A percentile compares a stretch with the other conserved stretches of the same genome.
Evolutionary conservation across 1,140 invertebrate species (phyloP).

Genomic region (Cotesia chilonis): DNA sequence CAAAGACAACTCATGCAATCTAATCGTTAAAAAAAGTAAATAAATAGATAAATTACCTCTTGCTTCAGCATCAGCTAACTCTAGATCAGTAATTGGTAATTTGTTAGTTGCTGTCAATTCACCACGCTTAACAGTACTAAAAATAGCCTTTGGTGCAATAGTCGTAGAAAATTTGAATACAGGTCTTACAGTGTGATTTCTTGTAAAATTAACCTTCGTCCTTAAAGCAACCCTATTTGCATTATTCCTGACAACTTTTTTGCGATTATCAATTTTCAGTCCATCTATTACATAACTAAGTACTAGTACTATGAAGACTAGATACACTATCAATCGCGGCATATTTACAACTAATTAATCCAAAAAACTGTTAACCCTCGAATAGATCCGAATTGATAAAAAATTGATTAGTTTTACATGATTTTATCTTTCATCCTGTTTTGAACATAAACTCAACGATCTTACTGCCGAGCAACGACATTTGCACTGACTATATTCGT

Average conservation of each 20-base stretch:
- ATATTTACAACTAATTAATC: slow-evolving; percentile 39
- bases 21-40: neutral
- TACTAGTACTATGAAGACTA: slow-evolving; percentile 50
- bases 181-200: neutral
- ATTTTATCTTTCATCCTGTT: neutral
- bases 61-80: neutral
- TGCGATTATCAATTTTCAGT: slow-evolving; percentile 26
- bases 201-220: neutral
- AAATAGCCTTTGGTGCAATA: neutral
- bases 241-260: slow-evolving; percentile 2
- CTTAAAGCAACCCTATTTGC: neutral
- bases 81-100: slow-evolving; percentile 24
- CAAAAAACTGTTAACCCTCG: too few relatives aligned
- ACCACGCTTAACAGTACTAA: neutral
- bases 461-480: neutral
- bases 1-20: neutral
- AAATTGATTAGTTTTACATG: neutral
- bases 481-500: too few relatives aligned
- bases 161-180: neutral
- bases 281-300: slow-evolving; percentile 41
- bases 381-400: too few relatives aligned
- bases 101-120: slow-evolving; percentile 26
- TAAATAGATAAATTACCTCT: slow-evolving; percentile 11
- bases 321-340: slow-evolving; percentile 49
- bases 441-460: neutral